phyloP scores from a whole-genome alignment of 2,888 invertebrate species.

The Lacanobia oleracea region DNA sequence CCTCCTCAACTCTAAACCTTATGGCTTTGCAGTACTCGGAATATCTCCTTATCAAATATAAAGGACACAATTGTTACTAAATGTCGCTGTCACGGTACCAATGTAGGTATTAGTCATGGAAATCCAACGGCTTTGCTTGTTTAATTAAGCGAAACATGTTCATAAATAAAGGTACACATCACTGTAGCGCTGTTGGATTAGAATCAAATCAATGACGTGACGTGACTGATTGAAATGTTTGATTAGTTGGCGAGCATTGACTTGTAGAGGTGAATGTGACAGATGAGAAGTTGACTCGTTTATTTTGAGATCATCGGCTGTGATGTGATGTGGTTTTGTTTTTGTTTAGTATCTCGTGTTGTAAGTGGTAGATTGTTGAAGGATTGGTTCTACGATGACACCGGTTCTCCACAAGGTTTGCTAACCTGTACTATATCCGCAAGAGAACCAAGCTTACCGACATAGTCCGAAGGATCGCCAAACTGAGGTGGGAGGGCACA shows the following conservation, averaged over 20 bases:
- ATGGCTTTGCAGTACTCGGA: conserved; percentile 66
- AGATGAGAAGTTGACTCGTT: conserved; percentile 40
- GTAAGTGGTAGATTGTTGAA: not conserved
- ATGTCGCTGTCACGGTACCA: conserved; percentile 81
- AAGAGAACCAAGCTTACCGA: too few relatives aligned
- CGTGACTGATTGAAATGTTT: conserved; percentile 51
- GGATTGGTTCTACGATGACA: not conserved
- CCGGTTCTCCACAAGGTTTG: not conserved
- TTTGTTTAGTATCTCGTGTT: not conserved
- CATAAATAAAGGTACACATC: conserved; percentile 76
- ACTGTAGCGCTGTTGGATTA: conserved; percentile 61
- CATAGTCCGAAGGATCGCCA: too few relatives aligned
- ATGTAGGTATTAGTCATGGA: conserved; percentile 84
- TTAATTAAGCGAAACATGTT: conserved; percentile 78
- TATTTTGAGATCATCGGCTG: conserved; percentile 28
- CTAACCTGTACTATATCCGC: too few relatives aligned
- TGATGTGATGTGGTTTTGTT: conserved; percentile 11
- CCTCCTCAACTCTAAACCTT: conserved; percentile 69
- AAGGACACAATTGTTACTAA: conserved; percentile 77
- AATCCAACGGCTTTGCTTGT: conserved; percentile 80
- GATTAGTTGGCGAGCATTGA: conserved; percentile 56
- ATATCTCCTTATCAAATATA: conserved; percentile 65
- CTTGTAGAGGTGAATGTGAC: conserved; percentile 32
- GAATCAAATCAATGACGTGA: conserved; percentile 50
- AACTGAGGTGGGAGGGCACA: too few relatives aligned